Evolutionary conservation across 2,888 invertebrate genomes (phyloP).

Genomic region (Tipula lateralis): DNA sequence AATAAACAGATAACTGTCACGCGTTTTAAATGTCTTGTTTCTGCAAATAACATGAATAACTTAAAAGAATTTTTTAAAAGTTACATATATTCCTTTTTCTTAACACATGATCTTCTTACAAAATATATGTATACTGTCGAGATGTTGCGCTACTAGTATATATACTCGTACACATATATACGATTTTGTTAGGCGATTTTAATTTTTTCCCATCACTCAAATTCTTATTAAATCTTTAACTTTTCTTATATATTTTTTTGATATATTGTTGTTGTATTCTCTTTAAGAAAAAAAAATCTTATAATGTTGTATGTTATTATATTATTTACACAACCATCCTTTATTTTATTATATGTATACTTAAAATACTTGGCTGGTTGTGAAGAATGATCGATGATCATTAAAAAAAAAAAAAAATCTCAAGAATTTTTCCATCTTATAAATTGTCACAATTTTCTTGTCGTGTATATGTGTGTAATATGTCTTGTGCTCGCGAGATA

Average conservation of each 20-base stretch:
- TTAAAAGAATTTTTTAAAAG: neutral
- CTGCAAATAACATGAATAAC: neutral
- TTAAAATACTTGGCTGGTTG: constrained; percentile 5
- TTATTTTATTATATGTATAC: neutral
- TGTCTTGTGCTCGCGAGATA: neutral
- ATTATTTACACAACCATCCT: constrained; percentile 19
- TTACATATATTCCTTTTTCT: neutral
- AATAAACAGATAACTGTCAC: neutral
- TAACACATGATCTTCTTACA: neutral
- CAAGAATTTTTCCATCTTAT: constrained; percentile 4
- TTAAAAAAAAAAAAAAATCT: constrained; percentile 19
- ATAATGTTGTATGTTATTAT: constrained; percentile 3
- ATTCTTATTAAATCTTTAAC: constrained; percentile 2
- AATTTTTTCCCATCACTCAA: constrained; percentile 24
- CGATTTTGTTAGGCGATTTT: neutral
- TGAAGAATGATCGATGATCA: constrained; percentile 11
- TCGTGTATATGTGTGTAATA: neutral
- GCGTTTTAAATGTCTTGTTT: neutral
- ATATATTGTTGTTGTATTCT: neutral
- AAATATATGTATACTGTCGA: neutral
- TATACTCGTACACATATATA: too few relatives aligned
- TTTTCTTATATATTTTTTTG: neutral
- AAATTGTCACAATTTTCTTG: constrained; percentile 1
- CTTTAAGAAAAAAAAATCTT: neutral
- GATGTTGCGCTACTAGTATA: too few relatives aligned